Evolutionary conservation across 2,113 vertebrate species (phyloP).

Genomic region (Tragelaphus buxtoni): DNA sequence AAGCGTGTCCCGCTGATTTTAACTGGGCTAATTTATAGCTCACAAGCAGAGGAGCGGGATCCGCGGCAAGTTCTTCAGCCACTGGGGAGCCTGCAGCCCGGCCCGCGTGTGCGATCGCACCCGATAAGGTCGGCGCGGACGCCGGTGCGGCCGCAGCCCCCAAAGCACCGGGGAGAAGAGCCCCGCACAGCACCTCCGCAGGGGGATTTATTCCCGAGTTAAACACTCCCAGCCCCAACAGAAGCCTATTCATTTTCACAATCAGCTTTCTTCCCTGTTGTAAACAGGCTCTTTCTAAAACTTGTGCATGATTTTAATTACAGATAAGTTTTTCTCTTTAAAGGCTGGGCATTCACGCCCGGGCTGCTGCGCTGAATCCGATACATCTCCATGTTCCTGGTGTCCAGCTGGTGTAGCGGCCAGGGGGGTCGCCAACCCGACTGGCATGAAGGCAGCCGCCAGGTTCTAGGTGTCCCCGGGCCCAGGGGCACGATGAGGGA

Average conservation of each 20-base stretch:
- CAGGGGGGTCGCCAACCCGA: constrained; percentile 19
- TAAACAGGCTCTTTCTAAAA: constrained; percentile 85
- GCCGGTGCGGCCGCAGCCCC: background rate
- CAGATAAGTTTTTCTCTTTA: constrained; percentile 97
- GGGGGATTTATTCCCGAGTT: constrained; percentile 72
- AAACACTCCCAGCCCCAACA: constrained; percentile 37
- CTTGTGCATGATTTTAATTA: constrained; percentile 99
- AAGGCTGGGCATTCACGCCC: constrained; percentile 87
- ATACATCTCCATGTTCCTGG: constrained; percentile 91
- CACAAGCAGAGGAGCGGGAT: background rate
- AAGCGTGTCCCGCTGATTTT: constrained; percentile 56
- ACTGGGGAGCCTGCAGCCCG: background rate
- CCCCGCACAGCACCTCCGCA: background rate
- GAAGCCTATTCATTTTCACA: constrained; percentile 78
- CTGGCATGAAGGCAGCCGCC: background rate
- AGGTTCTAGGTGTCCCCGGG: background rate
- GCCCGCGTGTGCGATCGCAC: rapidly evolving
- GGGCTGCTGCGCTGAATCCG: constrained; percentile 96
- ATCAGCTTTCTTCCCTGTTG: constrained; percentile 78
- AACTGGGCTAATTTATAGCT: constrained; percentile 70
- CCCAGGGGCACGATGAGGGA: background rate
- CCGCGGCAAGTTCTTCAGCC: background rate
- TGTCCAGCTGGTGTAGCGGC: constrained; percentile 89
- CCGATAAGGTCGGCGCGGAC: background rate
- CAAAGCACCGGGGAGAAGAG: background rate